Evolutionary conservation across 2,888 invertebrate species (phyloP).

Genomic region (Drosophila pseudotakahashii): DNA sequence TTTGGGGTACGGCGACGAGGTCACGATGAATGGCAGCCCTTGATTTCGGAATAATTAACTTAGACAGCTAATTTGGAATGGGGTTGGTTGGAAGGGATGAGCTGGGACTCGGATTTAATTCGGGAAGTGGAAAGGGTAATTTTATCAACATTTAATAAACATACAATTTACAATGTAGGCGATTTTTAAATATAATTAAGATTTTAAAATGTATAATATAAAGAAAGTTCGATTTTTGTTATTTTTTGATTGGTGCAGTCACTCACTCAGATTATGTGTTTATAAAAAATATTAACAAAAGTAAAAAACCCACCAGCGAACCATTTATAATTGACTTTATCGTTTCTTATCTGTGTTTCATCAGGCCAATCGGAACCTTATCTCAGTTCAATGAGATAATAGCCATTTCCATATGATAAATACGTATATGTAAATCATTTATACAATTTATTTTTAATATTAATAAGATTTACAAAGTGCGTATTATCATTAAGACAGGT

Average conservation of each 20-base stretch:
- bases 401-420: too few species aligned
- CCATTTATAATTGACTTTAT: background rate
- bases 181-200: background rate
- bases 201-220: background rate
- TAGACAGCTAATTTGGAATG: conserved; percentile 47
- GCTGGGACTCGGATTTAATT: conserved; percentile 2
- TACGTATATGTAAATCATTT: too few species aligned
- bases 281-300: background rate
- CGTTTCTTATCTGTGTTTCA: background rate
- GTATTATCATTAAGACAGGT: too few species aligned
- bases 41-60: conserved; percentile 74
- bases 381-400: background rate
- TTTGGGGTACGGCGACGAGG: conserved; percentile 16
- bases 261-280: too few species aligned
- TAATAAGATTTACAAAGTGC: too few species aligned
- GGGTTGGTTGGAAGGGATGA: conserved; percentile 2
- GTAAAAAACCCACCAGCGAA: background rate
- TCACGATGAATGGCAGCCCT: conserved; percentile 64
- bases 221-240: too few species aligned
- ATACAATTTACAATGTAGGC: background rate
- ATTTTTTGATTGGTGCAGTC: too few species aligned
- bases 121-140: background rate
- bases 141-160: background rate
- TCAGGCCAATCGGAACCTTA: background rate
- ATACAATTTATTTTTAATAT: too few species aligned